Evolutionary conservation across 2,113 vertebrate genomes (phyloP).

Genomic region (Ovis canadensis): DNA sequence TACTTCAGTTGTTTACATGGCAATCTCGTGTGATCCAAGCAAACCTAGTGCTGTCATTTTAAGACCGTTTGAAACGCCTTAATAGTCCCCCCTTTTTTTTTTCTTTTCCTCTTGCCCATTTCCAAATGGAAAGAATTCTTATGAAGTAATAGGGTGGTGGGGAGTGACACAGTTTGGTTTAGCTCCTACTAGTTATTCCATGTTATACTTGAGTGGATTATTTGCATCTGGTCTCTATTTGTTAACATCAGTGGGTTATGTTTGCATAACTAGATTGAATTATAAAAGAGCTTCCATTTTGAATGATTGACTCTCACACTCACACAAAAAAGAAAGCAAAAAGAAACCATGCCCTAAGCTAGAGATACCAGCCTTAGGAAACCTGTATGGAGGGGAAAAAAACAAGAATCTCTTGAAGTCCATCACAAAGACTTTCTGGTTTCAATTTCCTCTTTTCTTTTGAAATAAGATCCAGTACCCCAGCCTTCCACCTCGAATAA

Average conservation of each 20-base stretch:
- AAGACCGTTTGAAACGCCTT: neutral
- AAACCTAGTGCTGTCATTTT: conserved; percentile 2
- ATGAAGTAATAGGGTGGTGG: conserved; percentile 12
- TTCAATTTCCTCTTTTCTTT: conserved; percentile 68
- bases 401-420: neutral
- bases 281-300: conserved; percentile 44
- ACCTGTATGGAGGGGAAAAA: neutral
- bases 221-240: conserved; percentile 62
- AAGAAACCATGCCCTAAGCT: neutral
- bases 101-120: conserved; percentile 5
- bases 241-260: conserved; percentile 34
- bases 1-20: neutral
- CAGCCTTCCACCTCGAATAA: conserved; percentile 25
- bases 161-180: neutral
- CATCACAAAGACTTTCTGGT: conserved; percentile 56
- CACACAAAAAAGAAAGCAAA: neutral
- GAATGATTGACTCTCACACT: conserved; percentile 12
- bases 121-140: conserved; percentile 57
- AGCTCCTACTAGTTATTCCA: conserved; percentile 28
- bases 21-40: neutral
- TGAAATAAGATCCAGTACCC: conserved; percentile 63
- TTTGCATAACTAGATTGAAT: conserved; percentile 37
- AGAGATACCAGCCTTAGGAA: neutral
- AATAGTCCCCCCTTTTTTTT: neutral
- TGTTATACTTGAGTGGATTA: neutral